These are phyloP conservation scores for Argyresthia albistria DNA, from an alignment of 2,888 invertebrate genomes.

Conservation along the genomic window DNA sequence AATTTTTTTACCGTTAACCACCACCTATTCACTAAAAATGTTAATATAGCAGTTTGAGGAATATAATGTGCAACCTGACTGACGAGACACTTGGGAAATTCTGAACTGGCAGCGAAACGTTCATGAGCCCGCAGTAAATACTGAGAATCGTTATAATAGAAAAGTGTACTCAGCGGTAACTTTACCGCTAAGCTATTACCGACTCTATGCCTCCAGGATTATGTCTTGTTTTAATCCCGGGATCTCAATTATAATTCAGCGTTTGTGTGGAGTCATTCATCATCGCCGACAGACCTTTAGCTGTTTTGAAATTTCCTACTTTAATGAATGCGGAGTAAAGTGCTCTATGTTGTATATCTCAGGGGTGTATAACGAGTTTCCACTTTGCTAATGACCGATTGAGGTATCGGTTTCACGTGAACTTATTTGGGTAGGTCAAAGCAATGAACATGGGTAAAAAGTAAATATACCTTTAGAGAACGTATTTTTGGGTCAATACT, in stretches of 20 bases:
- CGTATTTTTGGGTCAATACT: too few relatives aligned
- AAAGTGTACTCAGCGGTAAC: conserved; percentile 8
- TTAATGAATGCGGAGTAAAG: conserved; percentile 12
- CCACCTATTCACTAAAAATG: neutral
- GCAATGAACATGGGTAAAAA: too few relatives aligned
- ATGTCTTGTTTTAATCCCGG: conserved; percentile 12
- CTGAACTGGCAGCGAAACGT: conserved; percentile 18
- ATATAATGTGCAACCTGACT: conserved; percentile 18
- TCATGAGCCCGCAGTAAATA: conserved; percentile 20
- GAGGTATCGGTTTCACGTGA: too few relatives aligned
- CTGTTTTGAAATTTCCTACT: conserved; percentile 17
- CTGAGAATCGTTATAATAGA: conserved; percentile 14
- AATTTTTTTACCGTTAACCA: too few relatives aligned
- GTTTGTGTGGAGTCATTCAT: conserved; percentile 20
- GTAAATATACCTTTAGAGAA: too few relatives aligned
- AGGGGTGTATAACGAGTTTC: conserved; percentile 6
- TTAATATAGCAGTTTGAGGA: conserved; percentile 17
- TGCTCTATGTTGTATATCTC: conserved; percentile 9
- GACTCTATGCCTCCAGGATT: conserved; percentile 10
- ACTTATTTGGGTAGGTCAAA: too few relatives aligned
- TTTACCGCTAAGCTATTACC: neutral
- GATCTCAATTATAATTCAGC: conserved; percentile 15
- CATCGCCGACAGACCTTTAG: conserved; percentile 18
- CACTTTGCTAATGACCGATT: neutral
- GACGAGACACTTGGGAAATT: conserved; percentile 25